Evolutionary conservation across 2,888 invertebrate species (phyloP).

Genomic region (Myathropa florea): DNA sequence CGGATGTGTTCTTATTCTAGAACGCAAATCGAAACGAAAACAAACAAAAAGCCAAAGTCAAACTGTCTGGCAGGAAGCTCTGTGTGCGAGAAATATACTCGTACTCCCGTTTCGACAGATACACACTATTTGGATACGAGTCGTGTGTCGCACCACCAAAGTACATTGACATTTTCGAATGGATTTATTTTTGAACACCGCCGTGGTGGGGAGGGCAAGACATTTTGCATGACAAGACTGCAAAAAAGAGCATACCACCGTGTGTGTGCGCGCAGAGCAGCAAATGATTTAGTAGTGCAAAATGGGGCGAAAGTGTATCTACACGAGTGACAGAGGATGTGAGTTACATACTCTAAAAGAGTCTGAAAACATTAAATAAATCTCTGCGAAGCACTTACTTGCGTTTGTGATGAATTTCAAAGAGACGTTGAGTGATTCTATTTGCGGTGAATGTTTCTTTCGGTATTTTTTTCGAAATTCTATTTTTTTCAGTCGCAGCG

Average conservation of each 20-base stretch:
- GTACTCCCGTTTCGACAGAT: not conserved
- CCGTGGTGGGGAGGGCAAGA: not conserved
- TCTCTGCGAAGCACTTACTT: constrained; percentile 2
- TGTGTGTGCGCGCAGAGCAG: not conserved
- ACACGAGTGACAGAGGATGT: constrained; percentile 42
- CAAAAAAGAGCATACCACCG: not conserved
- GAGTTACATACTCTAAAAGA: not conserved
- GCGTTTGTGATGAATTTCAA: constrained; percentile 2
- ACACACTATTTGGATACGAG: not conserved
- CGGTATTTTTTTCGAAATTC: not conserved
- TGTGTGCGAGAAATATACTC: not conserved
- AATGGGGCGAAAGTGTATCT: constrained; percentile 34
- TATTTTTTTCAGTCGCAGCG: not conserved
- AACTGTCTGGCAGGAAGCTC: constrained; percentile 56
- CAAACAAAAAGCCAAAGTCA: constrained; percentile 37
- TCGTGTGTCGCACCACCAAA: constrained; percentile 23
- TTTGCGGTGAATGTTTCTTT: not conserved
- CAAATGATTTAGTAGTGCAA: constrained; percentile 41
- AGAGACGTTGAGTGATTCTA: constrained; percentile 2
- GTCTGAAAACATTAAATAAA: constrained; percentile 4
- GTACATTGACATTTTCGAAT: constrained; percentile 68
- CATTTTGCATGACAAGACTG: constrained; percentile 37
- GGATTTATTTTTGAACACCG: constrained; percentile 61
- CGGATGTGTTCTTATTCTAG: constrained; percentile 11
- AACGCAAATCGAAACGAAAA: not conserved